Conservation (phyloP, 1,140 invertebrate genomes). For the Eubasilissa regina region DNA sequence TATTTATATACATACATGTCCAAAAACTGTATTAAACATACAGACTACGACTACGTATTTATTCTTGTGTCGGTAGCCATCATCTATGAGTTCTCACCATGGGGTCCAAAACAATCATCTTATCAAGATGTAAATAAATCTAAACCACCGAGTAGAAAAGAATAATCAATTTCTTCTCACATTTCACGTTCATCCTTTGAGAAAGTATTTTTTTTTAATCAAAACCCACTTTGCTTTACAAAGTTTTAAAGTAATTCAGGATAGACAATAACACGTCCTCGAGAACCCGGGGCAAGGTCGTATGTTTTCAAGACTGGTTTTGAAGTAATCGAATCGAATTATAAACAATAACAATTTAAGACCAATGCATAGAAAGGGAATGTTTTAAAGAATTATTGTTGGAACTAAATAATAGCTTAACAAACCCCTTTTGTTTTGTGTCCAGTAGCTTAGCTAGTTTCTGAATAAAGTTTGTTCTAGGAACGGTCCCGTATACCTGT, state of each 20-base stretch:
- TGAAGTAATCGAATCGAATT: conserved; percentile 7
- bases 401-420: no score
- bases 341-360: background rate
- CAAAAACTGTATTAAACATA: background rate
- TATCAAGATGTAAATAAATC: conserved; percentile 6
- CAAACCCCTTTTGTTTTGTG: background rate
- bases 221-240: background rate
- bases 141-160: background rate
- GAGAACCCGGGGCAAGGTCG: conserved; percentile 29
- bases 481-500: conserved; percentile 1
- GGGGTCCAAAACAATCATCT: conserved; percentile 5
- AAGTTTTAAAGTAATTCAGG: background rate
- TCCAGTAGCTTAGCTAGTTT: background rate
- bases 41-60: background rate
- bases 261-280: conserved; percentile 23
- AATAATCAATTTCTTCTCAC: background rate
- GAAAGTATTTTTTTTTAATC: background rate
- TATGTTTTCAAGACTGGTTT: conserved; percentile 13
- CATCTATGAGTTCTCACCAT: conserved; percentile 12
- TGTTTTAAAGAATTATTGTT: background rate
- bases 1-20: background rate
- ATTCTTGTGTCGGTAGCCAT: background rate
- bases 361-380: conserved; percentile 1
- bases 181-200: background rate
- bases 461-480: background rate